Evolutionary conservation across 2,113 vertebrate genomes (phyloP).

Genomic region (Python bivittatus): DNA sequence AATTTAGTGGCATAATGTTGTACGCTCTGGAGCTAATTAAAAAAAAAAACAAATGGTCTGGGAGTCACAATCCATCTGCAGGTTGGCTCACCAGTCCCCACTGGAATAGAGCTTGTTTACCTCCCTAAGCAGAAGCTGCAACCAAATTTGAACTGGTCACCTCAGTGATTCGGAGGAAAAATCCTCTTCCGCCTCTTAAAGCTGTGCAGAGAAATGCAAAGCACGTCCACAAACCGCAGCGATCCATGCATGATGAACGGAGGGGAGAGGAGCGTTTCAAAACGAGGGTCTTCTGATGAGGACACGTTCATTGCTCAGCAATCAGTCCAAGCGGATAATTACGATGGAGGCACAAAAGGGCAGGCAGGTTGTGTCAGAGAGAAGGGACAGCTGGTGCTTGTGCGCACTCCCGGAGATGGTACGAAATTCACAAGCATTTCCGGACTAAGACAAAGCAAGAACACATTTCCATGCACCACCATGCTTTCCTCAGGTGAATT

Average conservation of each 20-base stretch:
- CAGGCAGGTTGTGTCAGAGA: too few species aligned
- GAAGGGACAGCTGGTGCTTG: too few species aligned
- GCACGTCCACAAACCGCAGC: background rate
- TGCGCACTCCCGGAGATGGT: too few species aligned
- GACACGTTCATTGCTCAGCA: background rate
- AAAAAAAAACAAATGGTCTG: background rate
- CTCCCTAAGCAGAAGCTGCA: background rate
- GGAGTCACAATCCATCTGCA: background rate
- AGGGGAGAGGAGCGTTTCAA: background rate
- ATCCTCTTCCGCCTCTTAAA: background rate
- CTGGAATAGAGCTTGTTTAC: background rate
- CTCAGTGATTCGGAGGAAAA: background rate
- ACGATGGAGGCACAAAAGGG: too few species aligned
- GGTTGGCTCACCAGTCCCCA: background rate
- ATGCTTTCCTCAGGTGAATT: too few species aligned
- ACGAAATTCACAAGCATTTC: too few species aligned
- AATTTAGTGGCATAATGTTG: background rate
- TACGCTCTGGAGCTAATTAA: background rate
- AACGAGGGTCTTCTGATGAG: background rate
- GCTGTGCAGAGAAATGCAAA: background rate
- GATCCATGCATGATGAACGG: background rate
- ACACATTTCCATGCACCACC: too few species aligned
- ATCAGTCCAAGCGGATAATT: background rate
- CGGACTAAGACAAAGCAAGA: too few species aligned
- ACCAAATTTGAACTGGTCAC: background rate